phyloP scores from a whole-genome alignment of 2,113 vertebrate species.

The Piaya cayana region DNA sequence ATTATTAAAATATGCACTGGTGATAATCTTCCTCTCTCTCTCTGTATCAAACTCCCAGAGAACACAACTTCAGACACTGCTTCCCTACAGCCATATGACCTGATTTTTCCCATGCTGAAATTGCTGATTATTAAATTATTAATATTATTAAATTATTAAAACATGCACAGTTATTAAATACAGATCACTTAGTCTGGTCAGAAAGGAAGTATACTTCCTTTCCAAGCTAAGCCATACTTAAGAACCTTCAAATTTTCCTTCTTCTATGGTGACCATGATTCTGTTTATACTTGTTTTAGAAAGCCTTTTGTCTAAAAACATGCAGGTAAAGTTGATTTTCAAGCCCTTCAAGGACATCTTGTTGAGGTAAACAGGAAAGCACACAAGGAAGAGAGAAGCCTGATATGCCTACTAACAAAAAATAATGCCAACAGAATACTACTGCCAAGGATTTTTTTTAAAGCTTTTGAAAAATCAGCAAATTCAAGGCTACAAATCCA shows the following conservation, averaged over 20 bases:
- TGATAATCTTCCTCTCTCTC: conserved; percentile 34
- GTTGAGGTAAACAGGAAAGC: conserved; percentile 16
- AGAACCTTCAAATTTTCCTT: not conserved
- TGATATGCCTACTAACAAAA: not conserved
- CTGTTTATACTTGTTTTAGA: not conserved
- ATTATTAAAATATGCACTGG: conserved; percentile 25
- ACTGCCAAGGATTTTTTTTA: not conserved
- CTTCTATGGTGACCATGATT: not conserved
- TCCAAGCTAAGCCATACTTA: conserved; percentile 2
- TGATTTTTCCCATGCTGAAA: conserved; percentile 53
- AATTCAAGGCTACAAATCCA: not conserved
- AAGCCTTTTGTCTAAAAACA: not conserved
- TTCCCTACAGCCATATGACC: conserved; percentile 48
- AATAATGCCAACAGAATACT: not conserved
- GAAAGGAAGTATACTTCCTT: conserved; percentile 25
- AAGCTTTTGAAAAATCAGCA: not conserved
- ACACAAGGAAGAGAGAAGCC: not conserved
- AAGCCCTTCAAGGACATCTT: not conserved
- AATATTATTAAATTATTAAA: too few species aligned
- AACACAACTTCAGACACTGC: conserved; percentile 46
- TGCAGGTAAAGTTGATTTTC: not conserved
- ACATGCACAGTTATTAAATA: conserved; percentile 41
- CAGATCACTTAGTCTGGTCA: conserved; percentile 1
- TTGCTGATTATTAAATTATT: conserved; percentile 55
- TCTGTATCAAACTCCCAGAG: conserved; percentile 11